Evolutionary conservation across 2,113 vertebrate species (phyloP).

Genomic region (Eclectus roratus): DNA sequence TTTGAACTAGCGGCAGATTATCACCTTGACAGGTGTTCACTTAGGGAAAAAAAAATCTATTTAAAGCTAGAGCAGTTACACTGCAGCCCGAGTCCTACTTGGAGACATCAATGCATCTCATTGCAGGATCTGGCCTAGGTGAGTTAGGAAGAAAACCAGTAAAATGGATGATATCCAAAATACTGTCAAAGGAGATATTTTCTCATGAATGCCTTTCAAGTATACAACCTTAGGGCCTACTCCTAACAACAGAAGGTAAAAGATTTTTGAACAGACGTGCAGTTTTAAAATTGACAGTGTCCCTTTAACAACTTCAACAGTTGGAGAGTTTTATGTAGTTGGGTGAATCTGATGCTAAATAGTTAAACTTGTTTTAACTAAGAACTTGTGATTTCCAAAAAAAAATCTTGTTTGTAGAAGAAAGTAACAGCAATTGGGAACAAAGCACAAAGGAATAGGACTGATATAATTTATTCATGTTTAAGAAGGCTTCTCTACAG

Average conservation of each 20-base stretch:
- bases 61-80: not conserved
- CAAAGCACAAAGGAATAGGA: not conserved
- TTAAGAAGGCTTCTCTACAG: not conserved
- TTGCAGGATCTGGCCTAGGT: not conserved
- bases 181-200: not conserved
- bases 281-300: slow-evolving; percentile 11
- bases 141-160: not conserved
- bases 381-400: slow-evolving; percentile 38
- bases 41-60: not conserved
- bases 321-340: slow-evolving; percentile 45
- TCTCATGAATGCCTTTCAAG: not conserved
- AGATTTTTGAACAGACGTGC: not conserved
- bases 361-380: slow-evolving; percentile 46
- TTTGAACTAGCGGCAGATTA: not conserved
- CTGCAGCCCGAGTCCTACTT: not conserved
- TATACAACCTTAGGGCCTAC: not conserved
- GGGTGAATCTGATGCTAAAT: slow-evolving; percentile 43
- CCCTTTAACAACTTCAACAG: slow-evolving; percentile 20
- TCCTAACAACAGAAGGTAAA: slow-evolving; percentile 45
- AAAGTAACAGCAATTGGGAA: not conserved
- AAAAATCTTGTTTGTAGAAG: not conserved
- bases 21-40: not conserved
- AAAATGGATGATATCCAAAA: not conserved
- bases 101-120: not conserved
- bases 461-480: not conserved